Evolutionary conservation across 2,797 vertebrate species (phyloP).

Genomic region (Poeciliopsis paucimaculata): DNA sequence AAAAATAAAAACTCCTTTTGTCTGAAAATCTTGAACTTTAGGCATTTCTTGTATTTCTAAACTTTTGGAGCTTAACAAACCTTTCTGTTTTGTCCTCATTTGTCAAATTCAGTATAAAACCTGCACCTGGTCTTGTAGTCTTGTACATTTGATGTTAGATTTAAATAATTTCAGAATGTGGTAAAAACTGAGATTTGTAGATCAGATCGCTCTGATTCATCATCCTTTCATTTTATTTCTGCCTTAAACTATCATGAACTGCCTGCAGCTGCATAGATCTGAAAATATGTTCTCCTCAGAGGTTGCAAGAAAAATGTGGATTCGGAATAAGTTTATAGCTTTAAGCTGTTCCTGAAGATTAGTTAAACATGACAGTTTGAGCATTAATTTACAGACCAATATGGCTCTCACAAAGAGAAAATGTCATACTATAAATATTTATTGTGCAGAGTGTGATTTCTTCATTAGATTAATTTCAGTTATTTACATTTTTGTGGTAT

Average conservation of each 20-base stretch:
- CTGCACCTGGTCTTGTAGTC: neutral
- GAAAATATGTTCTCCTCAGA: neutral
- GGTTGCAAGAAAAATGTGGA: neutral
- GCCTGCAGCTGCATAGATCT: constrained; percentile 1
- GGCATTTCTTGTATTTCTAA: neutral
- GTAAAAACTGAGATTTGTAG: neutral
- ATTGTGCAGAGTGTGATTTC: neutral
- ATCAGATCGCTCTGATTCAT: neutral
- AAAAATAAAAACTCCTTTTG: neutral
- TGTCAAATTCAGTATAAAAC: neutral
- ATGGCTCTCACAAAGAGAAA: neutral
- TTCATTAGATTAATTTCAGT: neutral
- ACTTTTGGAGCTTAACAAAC: neutral
- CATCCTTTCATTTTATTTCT: neutral
- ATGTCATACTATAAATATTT: neutral
- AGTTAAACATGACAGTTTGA: neutral
- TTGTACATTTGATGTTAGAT: neutral
- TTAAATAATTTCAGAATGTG: neutral
- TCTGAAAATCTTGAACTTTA: neutral
- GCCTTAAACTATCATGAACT: neutral
- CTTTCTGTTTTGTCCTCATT: neutral
- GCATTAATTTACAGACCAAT: neutral
- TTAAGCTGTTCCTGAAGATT: constrained; percentile 1
- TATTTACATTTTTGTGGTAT: neutral
- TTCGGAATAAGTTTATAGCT: neutral